Evolutionary conservation across 2,113 vertebrate species (phyloP), one percentile per base, ranked within the genome.

Genomic region (Cisticola juncidis): DNA sequence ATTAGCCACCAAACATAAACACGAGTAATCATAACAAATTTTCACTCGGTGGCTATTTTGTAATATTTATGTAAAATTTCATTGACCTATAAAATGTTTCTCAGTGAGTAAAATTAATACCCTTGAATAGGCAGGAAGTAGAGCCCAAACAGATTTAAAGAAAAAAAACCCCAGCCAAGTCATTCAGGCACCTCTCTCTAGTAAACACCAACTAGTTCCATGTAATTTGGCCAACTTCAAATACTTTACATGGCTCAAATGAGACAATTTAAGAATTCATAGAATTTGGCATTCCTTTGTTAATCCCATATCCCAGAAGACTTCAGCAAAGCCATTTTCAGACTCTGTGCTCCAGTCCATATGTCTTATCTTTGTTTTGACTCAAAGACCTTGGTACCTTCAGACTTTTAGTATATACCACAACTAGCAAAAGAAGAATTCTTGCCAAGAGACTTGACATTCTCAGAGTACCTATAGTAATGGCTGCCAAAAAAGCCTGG

Each of bases 51-150:
- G 73, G 70, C 50, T 95, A 79, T 82, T 95, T 72, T 94, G 86
- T 38, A 87, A 72, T 92, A 95, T 95, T 92, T 96, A 61, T 87
- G 45, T 88, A 93, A 92, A 90, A 90, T 91, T 95, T 95, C 66
- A 92, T 85, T 95, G 84, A 79, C 81, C 84, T 86, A 88, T 93
- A 93, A 92, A 93, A 83, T 70, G 51, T 70, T 94, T 91, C 70
- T 72, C 54, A 69, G 91, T 65, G 76, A 81, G 69, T 81, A 90
- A 94, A 91, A 82, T 87, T 82, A 94, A 85, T 90, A 45, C 48
- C 31, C 90, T 94, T 80, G 66, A 87, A 77, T 76, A 90, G 54
- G 68, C 68, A 91, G 90, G 88, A 96, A 93, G 57, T 51, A 69
- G 68, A 89, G 20, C 13, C 54, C 66, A 91, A 96, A 61, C 36